Base-by-base conservation (phyloP, 2,113 vertebrate genomes). In the Tetrax tetrax region DNA sequence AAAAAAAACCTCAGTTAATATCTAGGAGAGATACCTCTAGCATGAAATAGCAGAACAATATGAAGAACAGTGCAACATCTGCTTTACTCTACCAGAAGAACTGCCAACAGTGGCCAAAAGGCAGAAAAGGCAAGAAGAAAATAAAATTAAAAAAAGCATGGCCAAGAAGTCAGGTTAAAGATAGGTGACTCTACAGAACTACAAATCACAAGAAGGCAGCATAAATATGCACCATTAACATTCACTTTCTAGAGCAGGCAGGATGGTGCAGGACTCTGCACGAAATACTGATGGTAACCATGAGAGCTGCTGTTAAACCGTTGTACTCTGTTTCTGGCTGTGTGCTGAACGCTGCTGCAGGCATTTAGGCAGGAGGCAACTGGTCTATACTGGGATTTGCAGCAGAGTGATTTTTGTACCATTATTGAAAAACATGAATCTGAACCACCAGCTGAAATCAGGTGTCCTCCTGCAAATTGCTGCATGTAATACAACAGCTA, bases 121-220 rank as follows among this genome's bases (percentile, higher is more conserved):
- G 25, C 45, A 56, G 31, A 59, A 75, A 64, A 84, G 31, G 4
- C 25, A 80, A 45, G 25, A 71, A 76, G 29, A 11, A 79, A 48
- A 60, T 6, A 2, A 38, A 60, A 43, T n/a, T n/a, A 4, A 10
- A 45, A 4, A 5, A 14, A 17, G 3, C 53, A n/a, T 2, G 1
- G 22, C 12, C 28, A 79, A 45, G 17, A 37, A 20, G 33, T 48
- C 56, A 83, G 48, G 29, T 75, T 59, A 61, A 63, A 83, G 51
- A 82, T 23, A 68, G 12, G 17, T 25, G 59, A 54, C n/a, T 74
- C n/a, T 28, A 21, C 24, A 85, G 78, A 95, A 27, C 69, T n/a
- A 50, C 9, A 48, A 29, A 60, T 78, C 18, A 70, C 54, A 56
- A 72, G 57, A 41, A 60, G 33, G 56, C 29, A 56, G 25, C 31